phyloP scores from a whole-genome alignment of 1,140 invertebrate species.

The Nasonia longicornis region DNA sequence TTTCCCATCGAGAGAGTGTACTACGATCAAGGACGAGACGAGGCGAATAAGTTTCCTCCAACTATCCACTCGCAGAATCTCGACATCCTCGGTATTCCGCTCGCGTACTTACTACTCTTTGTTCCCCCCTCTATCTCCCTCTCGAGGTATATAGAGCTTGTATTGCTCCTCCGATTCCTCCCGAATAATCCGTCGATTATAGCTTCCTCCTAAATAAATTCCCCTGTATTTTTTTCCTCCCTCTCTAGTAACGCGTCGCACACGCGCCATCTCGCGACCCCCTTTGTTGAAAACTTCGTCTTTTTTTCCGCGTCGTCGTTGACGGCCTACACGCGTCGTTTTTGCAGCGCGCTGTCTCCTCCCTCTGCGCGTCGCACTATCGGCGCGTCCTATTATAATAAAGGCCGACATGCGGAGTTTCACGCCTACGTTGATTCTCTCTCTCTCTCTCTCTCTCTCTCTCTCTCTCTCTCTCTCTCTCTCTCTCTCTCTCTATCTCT shows the following conservation, averaged over 20 bases:
- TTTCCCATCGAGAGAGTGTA: constrained; percentile 28
- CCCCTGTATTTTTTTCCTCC: not conserved
- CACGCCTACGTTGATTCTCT: constrained; percentile 1
- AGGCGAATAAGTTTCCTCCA: constrained; percentile 16
- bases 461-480: not conserved
- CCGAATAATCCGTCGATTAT: not conserved
- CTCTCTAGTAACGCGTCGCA: not conserved
- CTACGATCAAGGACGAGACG: constrained; percentile 12
- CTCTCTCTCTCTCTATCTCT: not conserved
- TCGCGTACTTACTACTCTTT: not conserved
- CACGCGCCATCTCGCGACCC: too few relatives aligned
- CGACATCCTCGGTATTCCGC: not conserved
- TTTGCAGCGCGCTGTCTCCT: not conserved
- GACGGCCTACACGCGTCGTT: not conserved
- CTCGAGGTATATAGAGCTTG: not conserved
- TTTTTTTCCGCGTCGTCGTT: not conserved
- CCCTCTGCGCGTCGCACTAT: not conserved
- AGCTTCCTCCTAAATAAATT: not conserved
- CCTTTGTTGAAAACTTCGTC: not conserved
- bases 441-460: not conserved
- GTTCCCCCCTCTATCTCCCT: not conserved
- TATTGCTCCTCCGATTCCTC: not conserved
- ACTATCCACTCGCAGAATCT: constrained; percentile 33
- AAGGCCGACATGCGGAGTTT: not conserved
- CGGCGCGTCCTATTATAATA: not conserved